These are phyloP conservation scores for Cryptoblepharus egeriae DNA, from an alignment of 2,797 vertebrate species.

Conservation along the genomic window DNA sequence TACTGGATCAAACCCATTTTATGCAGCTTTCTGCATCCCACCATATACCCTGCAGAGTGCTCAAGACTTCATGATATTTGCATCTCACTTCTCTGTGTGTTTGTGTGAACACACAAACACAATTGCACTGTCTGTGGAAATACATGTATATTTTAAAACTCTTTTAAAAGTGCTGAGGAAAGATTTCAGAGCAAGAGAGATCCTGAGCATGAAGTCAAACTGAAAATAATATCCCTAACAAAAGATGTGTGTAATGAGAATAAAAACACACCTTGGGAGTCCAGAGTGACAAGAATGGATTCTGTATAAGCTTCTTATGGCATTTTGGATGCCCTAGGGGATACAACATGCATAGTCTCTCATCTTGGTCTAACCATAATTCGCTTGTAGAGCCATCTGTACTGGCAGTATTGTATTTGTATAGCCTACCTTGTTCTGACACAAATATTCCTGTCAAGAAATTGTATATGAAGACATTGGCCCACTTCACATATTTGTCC, in stretches of 20 bases:
- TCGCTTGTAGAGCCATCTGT: not conserved
- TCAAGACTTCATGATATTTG: too few relatives aligned
- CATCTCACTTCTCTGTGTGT: too few relatives aligned
- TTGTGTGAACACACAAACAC: too few relatives aligned
- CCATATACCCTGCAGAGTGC: too few relatives aligned
- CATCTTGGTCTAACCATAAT: not conserved
- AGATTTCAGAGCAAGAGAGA: too few relatives aligned
- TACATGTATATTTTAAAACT: too few relatives aligned
- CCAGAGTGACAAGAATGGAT: not conserved
- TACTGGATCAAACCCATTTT: too few relatives aligned
- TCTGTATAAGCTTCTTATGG: not conserved
- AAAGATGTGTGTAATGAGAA: not conserved
- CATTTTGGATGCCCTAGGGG: not conserved
- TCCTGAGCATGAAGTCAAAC: not conserved
- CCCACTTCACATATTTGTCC: not conserved
- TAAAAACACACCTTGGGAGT: too few relatives aligned
- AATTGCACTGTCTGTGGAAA: too few relatives aligned
- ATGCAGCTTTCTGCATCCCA: too few relatives aligned
- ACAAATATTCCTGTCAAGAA: not conserved
- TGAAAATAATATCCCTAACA: not conserved
- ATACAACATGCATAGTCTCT: not conserved
- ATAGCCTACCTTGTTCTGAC: not conserved
- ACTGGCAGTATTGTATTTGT: not conserved
- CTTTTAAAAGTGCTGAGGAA: not conserved
- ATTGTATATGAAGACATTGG: not conserved